Evolutionary conservation across 35 echinoderm and acorn worm genomes (phyloP).

Genomic region (Chiridota heheva): DNA sequence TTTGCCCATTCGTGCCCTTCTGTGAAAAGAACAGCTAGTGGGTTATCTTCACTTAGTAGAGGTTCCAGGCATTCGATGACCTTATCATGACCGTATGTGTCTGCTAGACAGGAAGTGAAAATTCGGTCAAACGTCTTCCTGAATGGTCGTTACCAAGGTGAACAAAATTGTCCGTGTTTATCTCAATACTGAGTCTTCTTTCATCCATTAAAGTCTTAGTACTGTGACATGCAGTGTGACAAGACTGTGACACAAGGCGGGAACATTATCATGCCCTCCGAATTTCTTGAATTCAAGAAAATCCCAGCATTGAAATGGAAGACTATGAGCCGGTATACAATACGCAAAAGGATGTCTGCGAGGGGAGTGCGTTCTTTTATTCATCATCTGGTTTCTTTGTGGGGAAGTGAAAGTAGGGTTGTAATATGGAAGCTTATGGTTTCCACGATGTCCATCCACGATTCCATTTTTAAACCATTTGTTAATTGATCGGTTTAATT

Average conservation of each 20-base stretch:
- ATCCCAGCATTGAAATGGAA: constrained; percentile 55
- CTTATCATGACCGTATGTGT: constrained; percentile 4
- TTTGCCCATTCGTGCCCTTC: constrained; percentile 35
- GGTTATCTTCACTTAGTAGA: constrained; percentile 47
- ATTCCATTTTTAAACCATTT: constrained; percentile 54
- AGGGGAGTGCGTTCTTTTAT: background rate
- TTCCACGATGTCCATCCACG: background rate
- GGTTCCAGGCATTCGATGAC: constrained; percentile 34
- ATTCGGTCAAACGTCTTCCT: constrained; percentile 52
- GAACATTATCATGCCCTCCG: background rate
- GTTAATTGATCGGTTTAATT: background rate
- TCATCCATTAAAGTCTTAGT: constrained; percentile 20
- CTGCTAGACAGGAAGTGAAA: constrained; percentile 53
- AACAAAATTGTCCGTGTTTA: constrained; percentile 40
- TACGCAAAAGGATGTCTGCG: constrained; percentile 22
- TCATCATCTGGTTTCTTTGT: background rate
- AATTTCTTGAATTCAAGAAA: constrained; percentile 39
- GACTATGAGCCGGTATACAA: constrained; percentile 18
- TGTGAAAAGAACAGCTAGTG: constrained; percentile 46
- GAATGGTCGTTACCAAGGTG: background rate
- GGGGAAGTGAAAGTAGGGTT: constrained; percentile 58
- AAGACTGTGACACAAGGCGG: constrained; percentile 25
- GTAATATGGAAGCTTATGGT: constrained; percentile 13
- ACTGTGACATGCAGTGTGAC: background rate
- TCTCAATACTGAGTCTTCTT: constrained; percentile 13